Evolutionary conservation across 2,113 vertebrate species (phyloP).

Genomic region (Diglossa brunneiventris): DNA sequence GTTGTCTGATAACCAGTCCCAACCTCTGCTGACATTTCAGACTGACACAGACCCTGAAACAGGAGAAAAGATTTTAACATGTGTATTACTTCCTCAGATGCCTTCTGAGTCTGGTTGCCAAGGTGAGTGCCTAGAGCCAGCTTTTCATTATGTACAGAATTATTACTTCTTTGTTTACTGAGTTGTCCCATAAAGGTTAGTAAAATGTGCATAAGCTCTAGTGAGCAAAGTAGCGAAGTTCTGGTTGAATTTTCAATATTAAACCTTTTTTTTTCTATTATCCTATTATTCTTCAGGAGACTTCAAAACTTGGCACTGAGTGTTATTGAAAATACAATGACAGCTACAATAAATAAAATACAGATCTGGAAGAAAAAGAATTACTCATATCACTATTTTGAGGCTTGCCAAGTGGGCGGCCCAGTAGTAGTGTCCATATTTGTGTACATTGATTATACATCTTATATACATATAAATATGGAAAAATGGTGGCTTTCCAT

Average conservation of each 20-base stretch:
- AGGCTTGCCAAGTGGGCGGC: neutral
- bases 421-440: neutral
- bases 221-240: neutral
- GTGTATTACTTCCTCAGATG: slow-evolving; percentile 94
- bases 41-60: slow-evolving; percentile 86
- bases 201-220: neutral
- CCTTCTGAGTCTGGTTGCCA: slow-evolving; percentile 82
- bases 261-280: neutral
- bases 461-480: neutral
- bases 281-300: neutral
- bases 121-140: slow-evolving; percentile 73
- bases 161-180: neutral
- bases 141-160: neutral
- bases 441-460: neutral
- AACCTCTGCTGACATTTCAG: slow-evolving; percentile 96
- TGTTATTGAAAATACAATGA: neutral
- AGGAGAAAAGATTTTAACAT: slow-evolving; percentile 94
- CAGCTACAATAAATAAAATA: neutral
- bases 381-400: neutral
- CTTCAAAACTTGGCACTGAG: neutral
- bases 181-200: neutral
- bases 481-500: neutral
- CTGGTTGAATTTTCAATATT: neutral
- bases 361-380: neutral
- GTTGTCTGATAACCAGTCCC: slow-evolving; percentile 98